These are phyloP conservation scores for Papilio protenor DNA, from an alignment of 2,888 invertebrate genomes.

Conservation along the genomic window DNA sequence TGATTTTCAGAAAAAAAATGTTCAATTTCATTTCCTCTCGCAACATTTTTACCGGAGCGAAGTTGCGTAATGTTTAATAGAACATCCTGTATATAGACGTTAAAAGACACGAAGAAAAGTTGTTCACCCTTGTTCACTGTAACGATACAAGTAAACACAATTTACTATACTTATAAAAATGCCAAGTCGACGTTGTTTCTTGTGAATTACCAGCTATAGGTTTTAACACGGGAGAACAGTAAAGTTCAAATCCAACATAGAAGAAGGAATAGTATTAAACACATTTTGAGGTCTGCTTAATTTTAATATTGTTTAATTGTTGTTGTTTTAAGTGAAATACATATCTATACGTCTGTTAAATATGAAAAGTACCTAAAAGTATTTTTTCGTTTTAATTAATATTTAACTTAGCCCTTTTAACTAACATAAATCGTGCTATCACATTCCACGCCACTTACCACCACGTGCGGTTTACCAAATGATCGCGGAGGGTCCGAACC, in stretches of 20 bases:
- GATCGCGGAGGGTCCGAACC: conserved; percentile 26
- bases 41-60: neutral
- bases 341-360: neutral
- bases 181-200: neutral
- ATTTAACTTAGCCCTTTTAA: conserved; percentile 11
- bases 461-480: conserved; percentile 43
- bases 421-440: conserved; percentile 64
- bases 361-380: neutral
- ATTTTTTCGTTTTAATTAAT: conserved; percentile 9
- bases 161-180: neutral
- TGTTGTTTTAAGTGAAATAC: too few species aligned
- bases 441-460: conserved; percentile 66
- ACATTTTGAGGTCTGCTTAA: too few species aligned
- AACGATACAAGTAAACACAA: neutral
- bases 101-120: neutral
- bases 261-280: too few species aligned
- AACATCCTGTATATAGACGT: neutral
- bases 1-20: too few species aligned
- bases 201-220: neutral
- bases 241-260: too few species aligned
- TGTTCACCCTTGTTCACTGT: neutral
- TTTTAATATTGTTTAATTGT: too few species aligned
- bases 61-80: neutral
- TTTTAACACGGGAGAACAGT: neutral
- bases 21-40: neutral